Base-by-base conservation (phyloP, 2,113 vertebrate genomes). In the Coracopsis vasa region DNA sequence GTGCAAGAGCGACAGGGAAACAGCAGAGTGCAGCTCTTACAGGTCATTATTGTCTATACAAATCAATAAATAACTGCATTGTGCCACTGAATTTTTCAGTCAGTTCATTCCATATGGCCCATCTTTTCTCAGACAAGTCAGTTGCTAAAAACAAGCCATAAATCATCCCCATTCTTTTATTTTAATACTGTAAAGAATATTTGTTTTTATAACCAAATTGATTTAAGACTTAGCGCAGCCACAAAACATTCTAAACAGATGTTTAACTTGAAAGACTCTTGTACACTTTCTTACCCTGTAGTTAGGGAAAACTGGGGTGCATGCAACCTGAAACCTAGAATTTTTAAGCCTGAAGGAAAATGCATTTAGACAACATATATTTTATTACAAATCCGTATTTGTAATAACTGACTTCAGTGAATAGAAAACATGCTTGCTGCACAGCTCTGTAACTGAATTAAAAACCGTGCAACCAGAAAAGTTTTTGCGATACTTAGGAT, bases 171-270 rank as follows among this genome's bases (percentile, higher is more conserved):
- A 2, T 95, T 92, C 89, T 96, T 96, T 95, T 82, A 72, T 94
- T 96, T 86, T 94, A 95, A 95, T 91, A 85, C 80, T 92, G 80
- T 80, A 92, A 95, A 94, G 70, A 97, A 66, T 91, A 95, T 91
- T 96, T 96, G 94, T 95, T 97, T 94, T 95, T 92, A 89, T 96
- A 95, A 94, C 83, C 56, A 95, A 96, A 96, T 95, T 96, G 93
- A 91, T 96, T 96, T 97, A 97, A 96, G 95, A 87, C 89, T 78
- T 86, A 89, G 89, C 0, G 0, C 2, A 1, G 91, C 96, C 91
- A 85, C 93, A 95, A 95, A 97, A 79, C 90, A 96, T 95, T 94
- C 87, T 96, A 81, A 97, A 94, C 94, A 96, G 93, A 95, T 95
- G 94, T 95, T 77, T 94, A 24, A 89, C 73, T 95, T 92, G 77